These are phyloP conservation scores for Dicranocentrus wangi DNA, from an alignment of 2,888 invertebrate genomes.

Conservation along the genomic window DNA sequence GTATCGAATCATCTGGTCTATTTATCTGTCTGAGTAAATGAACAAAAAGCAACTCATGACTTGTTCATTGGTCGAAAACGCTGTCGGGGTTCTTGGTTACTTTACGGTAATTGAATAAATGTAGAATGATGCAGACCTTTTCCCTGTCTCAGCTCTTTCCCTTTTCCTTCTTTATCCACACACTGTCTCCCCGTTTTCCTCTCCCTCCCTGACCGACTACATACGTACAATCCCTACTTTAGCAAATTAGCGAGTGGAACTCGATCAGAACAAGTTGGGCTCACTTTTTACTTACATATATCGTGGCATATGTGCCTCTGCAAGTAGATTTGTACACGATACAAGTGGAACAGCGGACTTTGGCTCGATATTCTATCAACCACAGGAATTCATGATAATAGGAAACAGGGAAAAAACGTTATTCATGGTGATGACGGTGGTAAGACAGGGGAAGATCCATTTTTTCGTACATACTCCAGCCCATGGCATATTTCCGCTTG, in stretches of 20 bases:
- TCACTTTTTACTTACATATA: too few relatives aligned
- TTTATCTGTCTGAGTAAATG: slow-evolving; percentile 54
- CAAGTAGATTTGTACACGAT: not conserved
- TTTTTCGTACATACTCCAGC: not conserved
- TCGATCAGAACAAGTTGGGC: too few relatives aligned
- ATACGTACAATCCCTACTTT: slow-evolving; percentile 37
- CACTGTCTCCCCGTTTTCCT: slow-evolving; percentile 2
- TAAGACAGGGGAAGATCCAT: not conserved
- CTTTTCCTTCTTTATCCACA: slow-evolving; percentile 21
- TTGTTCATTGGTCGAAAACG: not conserved
- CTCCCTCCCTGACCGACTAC: slow-evolving; percentile 14
- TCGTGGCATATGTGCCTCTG: too few relatives aligned
- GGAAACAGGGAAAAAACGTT: not conserved
- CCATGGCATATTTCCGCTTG: not conserved
- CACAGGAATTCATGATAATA: slow-evolving; percentile 30
- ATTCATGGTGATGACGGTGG: not conserved
- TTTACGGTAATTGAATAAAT: slow-evolving; percentile 65
- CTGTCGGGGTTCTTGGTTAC: slow-evolving; percentile 57
- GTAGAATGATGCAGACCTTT: slow-evolving; percentile 53
- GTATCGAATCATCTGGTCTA: slow-evolving; percentile 21
- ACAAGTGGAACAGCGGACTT: slow-evolving; percentile 12
- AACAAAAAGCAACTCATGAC: slow-evolving; percentile 54
- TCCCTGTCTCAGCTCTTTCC: slow-evolving; percentile 37
- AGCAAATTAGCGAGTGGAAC: slow-evolving; percentile 47
- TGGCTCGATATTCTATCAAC: slow-evolving; percentile 29